Conservation (phyloP, 2,113 vertebrate genomes). For the Enhydra lutris region DNA sequence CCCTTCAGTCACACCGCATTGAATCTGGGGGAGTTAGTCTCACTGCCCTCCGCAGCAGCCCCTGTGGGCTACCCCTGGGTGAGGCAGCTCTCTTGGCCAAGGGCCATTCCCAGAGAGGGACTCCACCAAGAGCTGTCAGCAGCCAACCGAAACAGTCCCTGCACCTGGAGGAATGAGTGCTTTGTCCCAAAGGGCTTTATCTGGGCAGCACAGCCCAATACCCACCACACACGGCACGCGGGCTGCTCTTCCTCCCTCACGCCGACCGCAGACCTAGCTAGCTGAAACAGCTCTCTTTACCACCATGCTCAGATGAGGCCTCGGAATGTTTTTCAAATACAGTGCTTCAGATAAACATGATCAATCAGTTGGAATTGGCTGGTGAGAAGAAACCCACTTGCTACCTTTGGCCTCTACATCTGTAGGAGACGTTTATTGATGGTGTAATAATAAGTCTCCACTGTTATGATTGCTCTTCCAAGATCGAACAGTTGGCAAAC, state of each 20-base stretch:
- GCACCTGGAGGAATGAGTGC: background rate
- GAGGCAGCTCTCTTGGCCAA: background rate
- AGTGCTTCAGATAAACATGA: background rate
- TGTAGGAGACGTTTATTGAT: background rate
- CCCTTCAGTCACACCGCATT: background rate
- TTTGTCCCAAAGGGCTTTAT: fast-evolving
- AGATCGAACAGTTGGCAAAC: background rate
- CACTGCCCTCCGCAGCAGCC: background rate
- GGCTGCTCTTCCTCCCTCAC: background rate
- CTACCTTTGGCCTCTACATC: background rate
- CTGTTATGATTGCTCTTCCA: background rate
- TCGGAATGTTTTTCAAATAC: background rate
- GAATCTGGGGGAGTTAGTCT: background rate
- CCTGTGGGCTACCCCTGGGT: background rate
- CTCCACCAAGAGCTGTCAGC: background rate
- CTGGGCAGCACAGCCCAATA: background rate
- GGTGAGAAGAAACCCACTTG: background rate
- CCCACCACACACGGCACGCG: fast-evolving
- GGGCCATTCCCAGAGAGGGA: background rate
- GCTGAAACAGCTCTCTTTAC: background rate
- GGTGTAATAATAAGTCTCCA: background rate
- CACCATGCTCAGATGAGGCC: background rate
- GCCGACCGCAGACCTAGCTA: background rate
- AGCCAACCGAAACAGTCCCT: background rate
- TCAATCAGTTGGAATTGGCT: background rate